Evolutionary conservation across 2,113 vertebrate species (phyloP).

Genomic region (Eublepharis macularius): DNA sequence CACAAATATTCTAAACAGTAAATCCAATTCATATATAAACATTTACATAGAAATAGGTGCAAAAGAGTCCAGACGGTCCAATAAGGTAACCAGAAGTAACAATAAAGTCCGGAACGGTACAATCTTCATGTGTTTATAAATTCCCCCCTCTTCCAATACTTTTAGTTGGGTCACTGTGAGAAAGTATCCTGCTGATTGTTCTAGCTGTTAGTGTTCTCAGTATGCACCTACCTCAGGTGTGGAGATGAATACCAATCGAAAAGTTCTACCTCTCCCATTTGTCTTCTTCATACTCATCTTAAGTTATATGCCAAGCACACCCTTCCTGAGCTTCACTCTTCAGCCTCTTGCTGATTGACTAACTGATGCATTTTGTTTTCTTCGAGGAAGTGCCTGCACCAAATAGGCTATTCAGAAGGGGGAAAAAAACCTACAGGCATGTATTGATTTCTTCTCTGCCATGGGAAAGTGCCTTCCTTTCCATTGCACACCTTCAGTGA

Average conservation of each 20-base stretch:
- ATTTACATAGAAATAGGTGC: too few species aligned
- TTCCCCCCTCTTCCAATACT: background rate
- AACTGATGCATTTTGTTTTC: constrained; percentile 10
- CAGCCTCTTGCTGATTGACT: background rate
- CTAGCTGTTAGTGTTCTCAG: background rate
- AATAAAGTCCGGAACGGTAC: too few species aligned
- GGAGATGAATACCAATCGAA: background rate
- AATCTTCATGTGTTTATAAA: too few species aligned
- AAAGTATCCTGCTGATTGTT: background rate
- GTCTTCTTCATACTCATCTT: background rate
- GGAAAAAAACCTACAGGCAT: background rate
- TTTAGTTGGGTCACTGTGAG: background rate
- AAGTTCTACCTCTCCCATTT: background rate
- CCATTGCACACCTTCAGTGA: background rate
- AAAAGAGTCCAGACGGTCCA: too few species aligned
- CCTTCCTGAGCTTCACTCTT: background rate
- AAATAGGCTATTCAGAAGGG: constrained; percentile 6
- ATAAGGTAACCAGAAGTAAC: too few species aligned
- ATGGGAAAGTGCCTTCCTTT: background rate
- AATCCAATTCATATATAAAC: too few species aligned
- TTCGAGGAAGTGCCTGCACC: background rate
- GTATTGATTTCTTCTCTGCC: constrained; percentile 4
- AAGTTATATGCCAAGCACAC: background rate
- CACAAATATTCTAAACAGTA: too few species aligned
- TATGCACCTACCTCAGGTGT: background rate